A percentile compares a stretch with the other conserved stretches of the same genome.
These are phyloP conservation scores for Zaprionus obscuricornis DNA, from an alignment of 2,888 invertebrate species.

Conservation along the genomic window DNA sequence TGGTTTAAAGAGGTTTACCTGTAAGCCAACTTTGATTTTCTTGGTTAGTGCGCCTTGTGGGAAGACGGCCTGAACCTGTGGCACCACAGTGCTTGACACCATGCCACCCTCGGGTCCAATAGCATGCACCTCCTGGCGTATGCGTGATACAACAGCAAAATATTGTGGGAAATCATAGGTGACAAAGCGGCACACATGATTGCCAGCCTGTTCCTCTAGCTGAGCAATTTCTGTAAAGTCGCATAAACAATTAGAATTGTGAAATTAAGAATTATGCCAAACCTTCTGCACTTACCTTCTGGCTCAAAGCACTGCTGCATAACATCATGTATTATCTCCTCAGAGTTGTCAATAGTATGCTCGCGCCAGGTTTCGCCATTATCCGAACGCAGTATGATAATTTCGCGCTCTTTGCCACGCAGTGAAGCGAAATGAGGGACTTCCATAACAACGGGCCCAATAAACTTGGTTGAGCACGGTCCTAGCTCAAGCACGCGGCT, in stretches of 20 bases:
- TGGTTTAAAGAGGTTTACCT: constrained; percentile 97
- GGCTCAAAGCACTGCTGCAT: constrained; percentile 96
- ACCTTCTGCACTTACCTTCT: constrained; percentile 89
- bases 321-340: constrained; percentile 96
- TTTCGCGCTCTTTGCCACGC: constrained; percentile 99
- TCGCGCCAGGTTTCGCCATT: constrained; percentile 99
- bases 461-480: constrained; percentile 97
- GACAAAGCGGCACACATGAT: constrained; percentile 96
- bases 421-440: constrained; percentile 99
- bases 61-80: constrained; percentile 99
- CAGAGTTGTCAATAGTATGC: constrained; percentile 97
- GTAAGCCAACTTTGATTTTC: constrained; percentile 99
- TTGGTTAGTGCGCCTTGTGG: constrained; percentile 99
- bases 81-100: constrained; percentile 99
- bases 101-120: constrained; percentile 99
- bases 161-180: constrained; percentile 99
- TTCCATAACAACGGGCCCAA: constrained; percentile 96
- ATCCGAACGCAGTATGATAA: constrained; percentile 98
- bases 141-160: constrained; percentile 98
- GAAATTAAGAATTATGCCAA: not conserved
- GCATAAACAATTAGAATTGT: not conserved
- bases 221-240: constrained; percentile 87
- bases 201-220: constrained; percentile 93
- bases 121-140: constrained; percentile 98
- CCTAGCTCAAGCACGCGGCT: constrained; percentile 98